Conservation (phyloP, 2,797 vertebrate genomes). For the Ceyx erithaca region DNA sequence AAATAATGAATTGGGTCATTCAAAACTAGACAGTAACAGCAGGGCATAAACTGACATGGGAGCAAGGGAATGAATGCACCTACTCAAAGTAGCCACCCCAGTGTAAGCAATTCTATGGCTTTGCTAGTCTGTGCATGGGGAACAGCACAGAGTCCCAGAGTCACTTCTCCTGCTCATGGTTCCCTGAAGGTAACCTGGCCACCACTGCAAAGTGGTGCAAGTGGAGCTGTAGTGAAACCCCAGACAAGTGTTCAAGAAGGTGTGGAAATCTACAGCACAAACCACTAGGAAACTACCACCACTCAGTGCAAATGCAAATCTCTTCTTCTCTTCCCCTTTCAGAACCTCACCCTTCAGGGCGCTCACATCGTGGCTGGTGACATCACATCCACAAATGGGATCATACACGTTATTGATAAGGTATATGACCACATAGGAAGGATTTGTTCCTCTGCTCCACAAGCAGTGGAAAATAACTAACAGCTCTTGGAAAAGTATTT, state of each 20-base stretch:
- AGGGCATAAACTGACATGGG: rapidly evolving
- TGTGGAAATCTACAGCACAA: background rate
- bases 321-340: background rate
- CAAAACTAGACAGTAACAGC: background rate
- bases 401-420: conserved; percentile 91
- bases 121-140: rapidly evolving
- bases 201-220: rapidly evolving
- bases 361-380: conserved; percentile 81
- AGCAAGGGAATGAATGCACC: rapidly evolving
- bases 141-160: background rate
- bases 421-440: conserved; percentile 47
- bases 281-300: background rate
- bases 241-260: background rate
- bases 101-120: background rate
- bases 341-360: conserved; percentile 84
- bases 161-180: rapidly evolving
- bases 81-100: background rate
- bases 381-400: conserved; percentile 87
- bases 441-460: background rate
- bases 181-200: background rate
- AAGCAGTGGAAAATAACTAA: background rate
- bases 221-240: rapidly evolving
- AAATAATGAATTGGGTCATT: background rate
- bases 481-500: background rate
- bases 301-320: background rate